Conservation (phyloP, 2,888 invertebrate species). For the Palloptera scutellata region DNA sequence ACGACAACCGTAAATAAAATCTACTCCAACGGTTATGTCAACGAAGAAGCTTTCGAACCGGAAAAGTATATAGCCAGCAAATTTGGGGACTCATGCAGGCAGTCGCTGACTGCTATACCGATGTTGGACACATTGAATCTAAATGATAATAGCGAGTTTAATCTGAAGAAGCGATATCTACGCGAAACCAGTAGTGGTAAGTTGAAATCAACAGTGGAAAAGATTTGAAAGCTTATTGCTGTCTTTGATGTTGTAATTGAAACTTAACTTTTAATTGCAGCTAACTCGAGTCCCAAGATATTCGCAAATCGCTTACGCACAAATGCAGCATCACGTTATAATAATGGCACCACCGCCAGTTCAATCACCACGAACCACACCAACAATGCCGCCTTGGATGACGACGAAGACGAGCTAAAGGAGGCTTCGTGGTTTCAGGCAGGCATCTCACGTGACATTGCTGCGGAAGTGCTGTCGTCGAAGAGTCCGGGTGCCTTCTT, state of each 20-base stretch:
- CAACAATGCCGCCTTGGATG: conserved; percentile 1
- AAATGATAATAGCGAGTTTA: conserved; percentile 59
- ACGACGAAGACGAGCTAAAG: conserved; percentile 80
- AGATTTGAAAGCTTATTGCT: no score
- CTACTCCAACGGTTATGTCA: conserved; percentile 80
- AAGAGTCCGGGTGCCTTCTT: conserved; percentile 95
- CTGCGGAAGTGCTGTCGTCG: conserved; percentile 86
- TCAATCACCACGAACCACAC: conserved; percentile 9
- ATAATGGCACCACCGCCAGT: conserved; percentile 8
- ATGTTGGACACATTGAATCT: conserved; percentile 54
- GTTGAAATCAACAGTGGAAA: no score
- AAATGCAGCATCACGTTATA: conserved; percentile 9
- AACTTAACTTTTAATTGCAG: conserved; percentile 39
- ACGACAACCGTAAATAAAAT: conserved; percentile 65
- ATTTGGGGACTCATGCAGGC: conserved; percentile 64
- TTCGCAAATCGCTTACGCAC: conserved; percentile 49
- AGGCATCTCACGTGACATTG: conserved; percentile 93
- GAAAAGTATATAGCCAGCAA: conserved; percentile 66
- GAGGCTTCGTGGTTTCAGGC: conserved; percentile 96
- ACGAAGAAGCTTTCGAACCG: conserved; percentile 78
- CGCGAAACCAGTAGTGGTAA: conserved; percentile 64
- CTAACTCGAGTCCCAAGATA: conserved; percentile 66
- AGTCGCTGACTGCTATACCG: conserved; percentile 58
- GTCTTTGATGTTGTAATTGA: not conserved
- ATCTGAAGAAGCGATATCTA: conserved; percentile 61